Conservation (phyloP, 2,797 vertebrate genomes). For the Hybognathus amarus region DNA sequence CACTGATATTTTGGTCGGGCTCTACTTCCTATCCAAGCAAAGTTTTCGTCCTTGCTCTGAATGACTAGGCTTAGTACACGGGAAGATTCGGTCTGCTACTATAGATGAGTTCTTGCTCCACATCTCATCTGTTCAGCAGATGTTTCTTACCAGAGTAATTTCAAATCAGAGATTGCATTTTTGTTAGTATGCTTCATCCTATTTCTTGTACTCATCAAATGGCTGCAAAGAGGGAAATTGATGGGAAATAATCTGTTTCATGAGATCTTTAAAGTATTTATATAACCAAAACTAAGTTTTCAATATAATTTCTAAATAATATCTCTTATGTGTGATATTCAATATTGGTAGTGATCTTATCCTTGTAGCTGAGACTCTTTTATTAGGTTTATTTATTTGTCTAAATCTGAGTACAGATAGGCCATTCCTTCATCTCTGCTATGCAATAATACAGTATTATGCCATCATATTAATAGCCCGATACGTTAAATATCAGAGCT, state of each 20-base stretch:
- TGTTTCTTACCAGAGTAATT: not conserved
- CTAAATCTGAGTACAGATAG: not conserved
- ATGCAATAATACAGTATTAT: not conserved
- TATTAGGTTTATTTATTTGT: not conserved
- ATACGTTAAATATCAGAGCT: not conserved
- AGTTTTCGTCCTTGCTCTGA: not conserved
- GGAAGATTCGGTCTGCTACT: not conserved
- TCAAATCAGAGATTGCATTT: not conserved
- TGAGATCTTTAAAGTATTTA: not conserved
- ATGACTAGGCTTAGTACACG: not conserved
- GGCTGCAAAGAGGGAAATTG: not conserved
- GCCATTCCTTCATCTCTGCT: not conserved
- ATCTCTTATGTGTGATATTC: not conserved
- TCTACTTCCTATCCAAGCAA: slow-evolving; percentile 32
- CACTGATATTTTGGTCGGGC: too few species aligned
- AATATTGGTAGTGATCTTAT: not conserved
- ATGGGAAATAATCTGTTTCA: not conserved
- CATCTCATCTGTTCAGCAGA: not conserved
- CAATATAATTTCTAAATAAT: not conserved
- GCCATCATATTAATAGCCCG: not conserved
- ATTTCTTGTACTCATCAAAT: not conserved
- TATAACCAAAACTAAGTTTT: not conserved
- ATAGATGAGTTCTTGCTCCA: not conserved
- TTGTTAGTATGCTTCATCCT: not conserved
- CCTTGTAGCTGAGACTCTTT: not conserved